A percentile compares a stretch with the other conserved stretches of the same genome.
These are phyloP conservation scores for Antheraea pernyi DNA, from an alignment of 1,140 invertebrate species.

Conservation along the genomic window DNA sequence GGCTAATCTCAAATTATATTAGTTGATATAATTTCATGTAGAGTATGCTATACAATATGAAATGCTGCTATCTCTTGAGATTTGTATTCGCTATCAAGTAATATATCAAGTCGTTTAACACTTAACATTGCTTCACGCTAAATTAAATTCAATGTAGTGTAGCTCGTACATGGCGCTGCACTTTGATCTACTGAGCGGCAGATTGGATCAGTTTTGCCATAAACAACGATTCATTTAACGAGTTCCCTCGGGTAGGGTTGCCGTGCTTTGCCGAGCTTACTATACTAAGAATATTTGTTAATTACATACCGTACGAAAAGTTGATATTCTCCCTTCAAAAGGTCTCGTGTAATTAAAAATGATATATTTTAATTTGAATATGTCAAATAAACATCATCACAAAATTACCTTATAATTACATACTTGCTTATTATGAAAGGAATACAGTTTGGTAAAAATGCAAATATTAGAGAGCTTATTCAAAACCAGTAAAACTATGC, in stretches of 20 bases:
- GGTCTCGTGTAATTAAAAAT: neutral
- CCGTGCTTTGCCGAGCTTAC: neutral
- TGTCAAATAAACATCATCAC: neutral
- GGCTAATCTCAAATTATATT: too few species aligned
- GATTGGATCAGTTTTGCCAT: slow-evolving; percentile 21
- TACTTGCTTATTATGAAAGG: too few species aligned
- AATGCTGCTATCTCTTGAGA: neutral
- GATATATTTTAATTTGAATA: neutral
- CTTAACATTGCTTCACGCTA: neutral
- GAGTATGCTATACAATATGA: neutral
- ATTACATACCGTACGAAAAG: too few species aligned
- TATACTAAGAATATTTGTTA: too few species aligned
- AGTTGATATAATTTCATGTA: neutral
- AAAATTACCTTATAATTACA: neutral
- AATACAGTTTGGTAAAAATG: too few species aligned
- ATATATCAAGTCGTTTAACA: neutral
- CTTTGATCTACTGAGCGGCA: slow-evolving; percentile 26
- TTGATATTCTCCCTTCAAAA: neutral
- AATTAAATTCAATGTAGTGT: slow-evolving; percentile 3
- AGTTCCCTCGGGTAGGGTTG: slow-evolving; percentile 9
- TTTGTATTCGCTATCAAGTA: neutral
- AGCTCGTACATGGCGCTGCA: neutral
- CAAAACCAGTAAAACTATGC: too few species aligned
- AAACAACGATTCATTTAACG: slow-evolving; percentile 34
- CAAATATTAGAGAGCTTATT: too few species aligned